phyloP scores from a whole-genome alignment of 1,140 invertebrate species.

The Drosophila paulistorum region DNA sequence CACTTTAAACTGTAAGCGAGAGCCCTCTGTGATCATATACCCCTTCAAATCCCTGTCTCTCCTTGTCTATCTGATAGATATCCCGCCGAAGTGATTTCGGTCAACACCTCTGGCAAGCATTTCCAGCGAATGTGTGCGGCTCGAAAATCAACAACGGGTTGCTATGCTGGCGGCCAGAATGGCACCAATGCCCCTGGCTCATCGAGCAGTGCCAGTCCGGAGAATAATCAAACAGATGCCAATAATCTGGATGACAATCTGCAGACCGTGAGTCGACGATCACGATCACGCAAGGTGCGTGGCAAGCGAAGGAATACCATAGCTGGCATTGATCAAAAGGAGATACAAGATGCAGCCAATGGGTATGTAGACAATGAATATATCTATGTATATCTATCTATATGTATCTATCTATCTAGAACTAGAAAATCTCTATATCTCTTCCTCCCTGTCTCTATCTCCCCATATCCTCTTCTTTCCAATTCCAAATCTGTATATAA shows the following conservation, averaged over 20 bases:
- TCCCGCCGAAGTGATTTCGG: slow-evolving; percentile 92
- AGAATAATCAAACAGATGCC: slow-evolving; percentile 72
- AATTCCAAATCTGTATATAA: slow-evolving; percentile 57
- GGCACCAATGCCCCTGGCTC: slow-evolving; percentile 83
- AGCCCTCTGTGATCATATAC: background rate
- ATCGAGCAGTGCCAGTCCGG: slow-evolving; percentile 82
- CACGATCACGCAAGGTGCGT: slow-evolving; percentile 88
- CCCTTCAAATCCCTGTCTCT: background rate
- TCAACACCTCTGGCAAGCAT: slow-evolving; percentile 92
- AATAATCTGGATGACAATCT: slow-evolving; percentile 83
- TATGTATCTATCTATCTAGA: slow-evolving; percentile 29
- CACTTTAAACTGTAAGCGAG: slow-evolving; percentile 44
- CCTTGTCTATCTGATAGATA: slow-evolving; percentile 85
- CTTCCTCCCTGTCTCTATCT: background rate
- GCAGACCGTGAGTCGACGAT: slow-evolving; percentile 87
- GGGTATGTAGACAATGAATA: slow-evolving; percentile 86
- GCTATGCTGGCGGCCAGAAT: slow-evolving; percentile 54
- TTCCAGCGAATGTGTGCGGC: slow-evolving; percentile 94
- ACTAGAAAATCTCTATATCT: background rate
- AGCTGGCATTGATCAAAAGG: slow-evolving; percentile 93
- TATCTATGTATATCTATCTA: background rate
- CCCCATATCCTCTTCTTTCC: slow-evolving; percentile 36
- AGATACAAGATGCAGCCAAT: slow-evolving; percentile 91
- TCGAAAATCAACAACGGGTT: slow-evolving; percentile 88
- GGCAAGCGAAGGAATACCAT: slow-evolving; percentile 94